Evolutionary conservation across 2,888 invertebrate species (phyloP).

Genomic region (Dicyrtoma fusca): DNA sequence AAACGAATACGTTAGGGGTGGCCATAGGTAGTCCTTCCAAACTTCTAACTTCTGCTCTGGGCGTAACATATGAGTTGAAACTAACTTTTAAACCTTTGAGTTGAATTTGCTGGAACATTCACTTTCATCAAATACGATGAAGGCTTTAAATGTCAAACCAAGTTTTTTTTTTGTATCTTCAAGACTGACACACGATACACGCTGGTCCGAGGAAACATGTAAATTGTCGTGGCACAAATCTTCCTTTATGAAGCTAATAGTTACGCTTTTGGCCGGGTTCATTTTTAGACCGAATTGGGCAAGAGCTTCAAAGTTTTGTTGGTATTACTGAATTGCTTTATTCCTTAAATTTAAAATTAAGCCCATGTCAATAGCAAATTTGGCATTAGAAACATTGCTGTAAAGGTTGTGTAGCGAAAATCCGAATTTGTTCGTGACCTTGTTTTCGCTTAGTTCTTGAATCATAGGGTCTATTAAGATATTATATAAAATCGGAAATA

Average conservation of each 20-base stretch:
- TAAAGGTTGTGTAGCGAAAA: no score
- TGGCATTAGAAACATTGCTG: neutral
- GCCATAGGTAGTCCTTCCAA: conserved; percentile 13
- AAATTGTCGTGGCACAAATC: no score
- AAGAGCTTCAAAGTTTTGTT: no score
- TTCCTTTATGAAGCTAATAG: neutral
- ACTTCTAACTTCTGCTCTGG: no score
- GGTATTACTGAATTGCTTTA: neutral
- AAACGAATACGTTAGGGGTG: neutral
- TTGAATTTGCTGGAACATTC: neutral
- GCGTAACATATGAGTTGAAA: no score
- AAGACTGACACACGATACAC: neutral
- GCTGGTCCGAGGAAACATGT: neutral
- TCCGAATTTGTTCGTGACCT: no score
- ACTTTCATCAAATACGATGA: neutral
- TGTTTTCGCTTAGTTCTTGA: neutral
- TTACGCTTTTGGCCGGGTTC: neutral
- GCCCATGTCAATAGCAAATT: neutral
- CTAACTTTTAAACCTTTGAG: no score
- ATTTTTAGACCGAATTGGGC: neutral
- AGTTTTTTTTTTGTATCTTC: no score
- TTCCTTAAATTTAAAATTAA: neutral
- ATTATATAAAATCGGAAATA: neutral
- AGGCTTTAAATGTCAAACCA: neutral
- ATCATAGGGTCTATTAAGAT: neutral